These are phyloP conservation scores for Ploceus nigricollis DNA, from an alignment of 2,113 vertebrate genomes.

Conservation along the genomic window DNA sequence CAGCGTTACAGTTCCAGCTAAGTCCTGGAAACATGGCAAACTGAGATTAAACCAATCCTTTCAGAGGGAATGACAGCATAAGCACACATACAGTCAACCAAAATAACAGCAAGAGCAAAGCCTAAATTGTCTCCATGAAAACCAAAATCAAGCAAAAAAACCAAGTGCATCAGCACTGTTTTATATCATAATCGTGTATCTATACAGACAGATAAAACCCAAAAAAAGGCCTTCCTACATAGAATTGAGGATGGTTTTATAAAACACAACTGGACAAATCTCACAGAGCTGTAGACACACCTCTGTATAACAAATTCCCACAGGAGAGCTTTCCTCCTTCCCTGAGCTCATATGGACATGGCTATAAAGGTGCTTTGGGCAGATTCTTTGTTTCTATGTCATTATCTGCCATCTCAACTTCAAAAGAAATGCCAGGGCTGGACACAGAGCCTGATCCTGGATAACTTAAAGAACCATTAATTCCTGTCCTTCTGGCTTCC, in stretches of 20 bases:
- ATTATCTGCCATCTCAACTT: background rate
- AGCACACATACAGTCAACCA: background rate
- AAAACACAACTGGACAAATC: background rate
- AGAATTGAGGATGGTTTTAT: background rate
- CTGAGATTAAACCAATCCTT: background rate
- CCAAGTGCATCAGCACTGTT: background rate
- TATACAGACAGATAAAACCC: background rate
- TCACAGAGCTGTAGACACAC: background rate
- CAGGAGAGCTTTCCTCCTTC: background rate
- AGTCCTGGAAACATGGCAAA: background rate
- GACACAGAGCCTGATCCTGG: background rate
- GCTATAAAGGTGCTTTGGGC: background rate
- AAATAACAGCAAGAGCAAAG: background rate
- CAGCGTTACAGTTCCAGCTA: background rate
- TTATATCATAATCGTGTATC: background rate
- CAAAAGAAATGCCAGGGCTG: background rate
- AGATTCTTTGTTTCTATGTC: background rate
- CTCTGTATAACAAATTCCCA: background rate
- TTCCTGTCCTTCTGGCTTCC: background rate
- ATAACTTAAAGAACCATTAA: background rate
- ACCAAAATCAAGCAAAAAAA: background rate
- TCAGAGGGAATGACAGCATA: background rate
- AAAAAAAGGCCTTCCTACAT: background rate
- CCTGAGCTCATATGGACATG: accelerated
- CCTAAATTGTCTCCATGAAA: background rate